phyloP scores from a whole-genome alignment of 2,797 vertebrate species.

The Hipposideros larvatus region DNA sequence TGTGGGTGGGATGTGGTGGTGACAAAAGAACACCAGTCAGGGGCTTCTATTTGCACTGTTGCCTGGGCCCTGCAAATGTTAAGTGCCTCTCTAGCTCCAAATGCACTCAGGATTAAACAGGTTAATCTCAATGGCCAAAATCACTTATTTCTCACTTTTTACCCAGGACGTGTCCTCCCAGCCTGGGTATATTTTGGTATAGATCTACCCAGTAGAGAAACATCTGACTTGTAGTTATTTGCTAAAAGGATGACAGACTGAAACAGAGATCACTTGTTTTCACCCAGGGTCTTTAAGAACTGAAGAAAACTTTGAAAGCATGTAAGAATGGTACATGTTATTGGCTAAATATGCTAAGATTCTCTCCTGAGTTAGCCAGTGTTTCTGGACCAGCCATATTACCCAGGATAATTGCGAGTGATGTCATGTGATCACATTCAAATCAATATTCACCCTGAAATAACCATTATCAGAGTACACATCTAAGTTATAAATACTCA shows the following conservation, averaged over 20 bases:
- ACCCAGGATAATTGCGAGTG: not conserved
- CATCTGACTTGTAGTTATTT: slow-evolving; percentile 10
- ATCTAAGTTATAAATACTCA: not conserved
- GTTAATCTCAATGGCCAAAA: not conserved
- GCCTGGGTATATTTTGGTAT: not conserved
- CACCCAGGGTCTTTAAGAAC: not conserved
- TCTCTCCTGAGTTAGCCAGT: not conserved
- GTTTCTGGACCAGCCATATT: not conserved
- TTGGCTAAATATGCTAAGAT: not conserved
- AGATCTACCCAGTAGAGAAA: slow-evolving; percentile 16
- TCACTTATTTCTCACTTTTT: not conserved
- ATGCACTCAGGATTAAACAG: not conserved
- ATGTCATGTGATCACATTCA: not conserved
- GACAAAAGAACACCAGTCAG: not conserved
- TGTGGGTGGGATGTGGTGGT: not conserved
- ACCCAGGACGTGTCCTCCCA: not conserved
- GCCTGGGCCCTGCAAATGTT: not conserved
- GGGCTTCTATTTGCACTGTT: not conserved
- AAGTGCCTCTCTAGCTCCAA: not conserved
- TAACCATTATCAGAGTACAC: not conserved
- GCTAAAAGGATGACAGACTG: not conserved
- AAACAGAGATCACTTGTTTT: slow-evolving; percentile 1
- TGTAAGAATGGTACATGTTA: not conserved
- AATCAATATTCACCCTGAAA: not conserved
- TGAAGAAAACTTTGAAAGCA: slow-evolving; percentile 34